These are phyloP conservation scores for Coregonus sp. DNA, from an alignment of 2,797 vertebrate species.

Conservation along the genomic window DNA sequence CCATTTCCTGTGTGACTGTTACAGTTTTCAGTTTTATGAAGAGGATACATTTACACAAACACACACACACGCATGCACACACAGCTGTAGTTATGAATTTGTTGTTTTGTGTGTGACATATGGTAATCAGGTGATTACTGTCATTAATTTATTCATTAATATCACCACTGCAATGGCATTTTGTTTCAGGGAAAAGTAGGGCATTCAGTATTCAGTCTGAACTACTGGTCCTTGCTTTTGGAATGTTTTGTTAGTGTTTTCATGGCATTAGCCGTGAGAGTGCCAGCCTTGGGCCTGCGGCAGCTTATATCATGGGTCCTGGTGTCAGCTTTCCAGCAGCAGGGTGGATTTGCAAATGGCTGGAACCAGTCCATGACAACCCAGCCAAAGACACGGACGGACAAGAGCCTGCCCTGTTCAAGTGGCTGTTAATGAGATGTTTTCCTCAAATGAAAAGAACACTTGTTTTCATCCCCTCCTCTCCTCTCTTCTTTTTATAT, in stretches of 20 bases:
- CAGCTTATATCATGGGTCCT: conserved; percentile 33
- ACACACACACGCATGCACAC: too few relatives aligned
- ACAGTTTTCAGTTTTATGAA: background rate
- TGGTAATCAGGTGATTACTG: conserved; percentile 26
- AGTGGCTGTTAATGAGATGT: conserved; percentile 53
- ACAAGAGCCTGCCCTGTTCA: conserved; percentile 44
- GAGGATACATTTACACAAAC: background rate
- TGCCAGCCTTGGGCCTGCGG: conserved; percentile 49
- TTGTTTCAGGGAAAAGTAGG: conserved; percentile 56
- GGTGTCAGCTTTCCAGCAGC: conserved; percentile 46
- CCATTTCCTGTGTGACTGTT: conserved; percentile 12
- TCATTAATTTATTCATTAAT: conserved; percentile 30
- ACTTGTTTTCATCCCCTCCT: conserved; percentile 12
- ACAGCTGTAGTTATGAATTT: too few relatives aligned
- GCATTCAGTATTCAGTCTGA: conserved; percentile 53
- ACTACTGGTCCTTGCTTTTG: conserved; percentile 44
- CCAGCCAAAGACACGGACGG: conserved; percentile 20
- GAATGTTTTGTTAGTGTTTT: conserved; percentile 69
- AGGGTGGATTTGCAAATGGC: conserved; percentile 41
- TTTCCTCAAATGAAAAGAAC: conserved; percentile 49
- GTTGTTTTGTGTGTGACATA: conserved; percentile 22
- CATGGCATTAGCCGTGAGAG: conserved; percentile 60
- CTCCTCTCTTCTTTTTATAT: background rate
- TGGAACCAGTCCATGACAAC: conserved; percentile 66
- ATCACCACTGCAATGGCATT: conserved; percentile 28